Conservation (phyloP, 2,888 invertebrate genomes). For the Arenicola marina region DNA sequence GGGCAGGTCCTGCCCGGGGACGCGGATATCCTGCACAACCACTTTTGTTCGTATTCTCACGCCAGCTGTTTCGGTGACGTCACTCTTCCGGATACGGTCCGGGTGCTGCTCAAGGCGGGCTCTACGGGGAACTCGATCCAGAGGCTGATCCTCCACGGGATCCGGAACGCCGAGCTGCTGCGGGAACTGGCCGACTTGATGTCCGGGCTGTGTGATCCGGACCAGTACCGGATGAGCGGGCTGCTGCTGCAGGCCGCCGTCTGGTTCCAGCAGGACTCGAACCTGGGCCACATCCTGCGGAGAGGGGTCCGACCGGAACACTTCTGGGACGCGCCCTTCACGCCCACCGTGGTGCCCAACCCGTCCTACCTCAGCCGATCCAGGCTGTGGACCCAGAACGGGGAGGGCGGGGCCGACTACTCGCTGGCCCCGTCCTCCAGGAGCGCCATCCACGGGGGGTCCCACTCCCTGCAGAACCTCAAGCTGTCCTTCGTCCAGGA, state of each 20-base stretch:
- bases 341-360: slow-evolving; percentile 16
- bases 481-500: slow-evolving; percentile 28
- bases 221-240: slow-evolving; percentile 19
- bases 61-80: neutral
- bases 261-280: slow-evolving; percentile 21
- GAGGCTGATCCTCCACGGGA: slow-evolving; percentile 16
- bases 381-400: neutral
- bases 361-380: neutral
- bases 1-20: slow-evolving; percentile 16
- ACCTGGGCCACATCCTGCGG: slow-evolving; percentile 12
- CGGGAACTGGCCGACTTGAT: slow-evolving; percentile 13
- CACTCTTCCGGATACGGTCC: slow-evolving; percentile 12
- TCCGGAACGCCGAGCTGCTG: slow-evolving; percentile 9
- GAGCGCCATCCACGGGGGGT: neutral
- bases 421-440: neutral
- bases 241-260: slow-evolving; percentile 24
- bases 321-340: slow-evolving; percentile 26
- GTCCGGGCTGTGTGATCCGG: slow-evolving; percentile 6
- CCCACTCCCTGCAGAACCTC: slow-evolving; percentile 16
- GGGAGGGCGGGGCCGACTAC: neutral
- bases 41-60: slow-evolving; percentile 15
- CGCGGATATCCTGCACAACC: slow-evolving; percentile 19
- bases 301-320: slow-evolving; percentile 19
- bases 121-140: slow-evolving; percentile 17
- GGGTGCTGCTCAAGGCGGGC: slow-evolving; percentile 10